Conservation (phyloP, 1,140 invertebrate species). For the Phthorimaea operculella region DNA sequence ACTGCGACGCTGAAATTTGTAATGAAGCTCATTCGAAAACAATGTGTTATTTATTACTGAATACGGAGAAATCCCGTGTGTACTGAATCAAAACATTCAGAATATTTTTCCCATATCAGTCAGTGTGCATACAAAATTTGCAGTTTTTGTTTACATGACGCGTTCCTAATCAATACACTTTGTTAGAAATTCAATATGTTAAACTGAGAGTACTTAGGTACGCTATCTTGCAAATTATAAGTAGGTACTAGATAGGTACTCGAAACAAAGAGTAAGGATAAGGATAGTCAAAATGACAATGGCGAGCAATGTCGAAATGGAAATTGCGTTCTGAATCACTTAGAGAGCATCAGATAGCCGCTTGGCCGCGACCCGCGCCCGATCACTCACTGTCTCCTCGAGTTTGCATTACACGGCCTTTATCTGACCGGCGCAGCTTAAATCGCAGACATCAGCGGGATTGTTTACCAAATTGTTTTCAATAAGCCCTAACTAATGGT, state of each 20-base stretch:
- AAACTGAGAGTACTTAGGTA: no score
- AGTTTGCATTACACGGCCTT: slow-evolving; percentile 63
- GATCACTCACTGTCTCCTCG: slow-evolving; percentile 63
- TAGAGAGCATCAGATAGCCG: slow-evolving; percentile 64
- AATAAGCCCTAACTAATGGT: slow-evolving; percentile 59
- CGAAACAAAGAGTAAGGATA: slow-evolving; percentile 32
- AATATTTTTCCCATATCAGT: not conserved
- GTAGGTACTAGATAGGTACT: no score
- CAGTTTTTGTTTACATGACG: no score
- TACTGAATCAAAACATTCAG: not conserved
- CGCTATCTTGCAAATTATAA: no score
- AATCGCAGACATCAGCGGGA: slow-evolving; percentile 59
- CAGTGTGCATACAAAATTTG: no score
- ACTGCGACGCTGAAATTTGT: slow-evolving; percentile 59
- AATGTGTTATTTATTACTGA: slow-evolving; percentile 59
- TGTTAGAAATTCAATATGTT: no score
- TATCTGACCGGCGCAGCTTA: slow-evolving; percentile 55
- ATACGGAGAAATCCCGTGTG: slow-evolving; percentile 19
- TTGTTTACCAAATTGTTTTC: slow-evolving; percentile 66
- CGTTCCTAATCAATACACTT: no score
- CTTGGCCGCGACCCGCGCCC: slow-evolving; percentile 51
- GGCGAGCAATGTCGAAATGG: slow-evolving; percentile 51
- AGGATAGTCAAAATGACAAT: slow-evolving; percentile 50
- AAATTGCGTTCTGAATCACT: slow-evolving; percentile 60
- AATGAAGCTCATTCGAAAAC: slow-evolving; percentile 65